phyloP scores from a whole-genome alignment of 1,140 invertebrate genomes.

The Hycleus cichorii region DNA sequence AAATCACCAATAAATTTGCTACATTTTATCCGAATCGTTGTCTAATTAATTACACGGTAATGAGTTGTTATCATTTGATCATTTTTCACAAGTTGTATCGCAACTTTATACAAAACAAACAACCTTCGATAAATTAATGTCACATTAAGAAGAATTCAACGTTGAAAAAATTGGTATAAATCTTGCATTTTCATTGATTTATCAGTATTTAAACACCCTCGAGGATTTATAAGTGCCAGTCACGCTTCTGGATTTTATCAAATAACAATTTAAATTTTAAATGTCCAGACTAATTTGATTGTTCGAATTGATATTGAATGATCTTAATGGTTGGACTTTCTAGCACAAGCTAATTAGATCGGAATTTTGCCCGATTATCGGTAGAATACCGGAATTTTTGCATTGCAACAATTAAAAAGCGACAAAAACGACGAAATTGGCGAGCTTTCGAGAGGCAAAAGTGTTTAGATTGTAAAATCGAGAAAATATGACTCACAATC shows the following conservation, averaged over 20 bases:
- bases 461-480: too few relatives aligned
- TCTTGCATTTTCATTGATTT: not conserved
- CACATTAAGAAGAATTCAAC: not conserved
- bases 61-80: conserved; percentile 10
- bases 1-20: too few relatives aligned
- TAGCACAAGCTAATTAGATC: not conserved
- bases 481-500: too few relatives aligned
- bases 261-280: conserved; percentile 16
- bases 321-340: conserved; percentile 4
- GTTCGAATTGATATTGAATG: conserved; percentile 13
- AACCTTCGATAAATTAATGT: not conserved
- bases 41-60: not conserved
- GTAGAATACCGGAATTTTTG: too few relatives aligned
- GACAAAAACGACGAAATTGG: too few relatives aligned
- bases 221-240: conserved; percentile 16
- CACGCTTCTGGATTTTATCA: conserved; percentile 19
- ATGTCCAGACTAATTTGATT: conserved; percentile 17
- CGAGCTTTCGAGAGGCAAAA: too few relatives aligned
- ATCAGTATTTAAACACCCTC: conserved; percentile 1
- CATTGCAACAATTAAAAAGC: too few relatives aligned
- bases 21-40: too few relatives aligned
- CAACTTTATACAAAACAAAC: too few relatives aligned
- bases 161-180: conserved; percentile 3
- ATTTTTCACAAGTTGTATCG: too few relatives aligned
- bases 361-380: not conserved